phyloP scores from a whole-genome alignment of 2,113 vertebrate species.

The Thalassarche chlororhynchos region DNA sequence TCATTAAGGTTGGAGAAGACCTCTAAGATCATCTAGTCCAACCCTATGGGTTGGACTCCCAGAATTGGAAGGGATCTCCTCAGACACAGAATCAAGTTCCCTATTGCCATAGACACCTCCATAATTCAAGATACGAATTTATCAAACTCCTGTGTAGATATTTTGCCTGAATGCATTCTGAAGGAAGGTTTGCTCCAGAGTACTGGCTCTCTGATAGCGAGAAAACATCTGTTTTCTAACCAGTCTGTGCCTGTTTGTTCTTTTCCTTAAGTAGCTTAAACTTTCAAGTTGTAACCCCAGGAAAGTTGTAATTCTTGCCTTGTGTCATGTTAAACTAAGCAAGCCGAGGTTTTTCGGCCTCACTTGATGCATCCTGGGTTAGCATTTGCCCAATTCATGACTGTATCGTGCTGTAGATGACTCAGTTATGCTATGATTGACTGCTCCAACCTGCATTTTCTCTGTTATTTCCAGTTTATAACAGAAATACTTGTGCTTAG shows the following conservation, averaged over 20 bases:
- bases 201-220: neutral
- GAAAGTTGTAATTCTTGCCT: neutral
- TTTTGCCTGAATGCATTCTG: neutral
- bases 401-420: neutral
- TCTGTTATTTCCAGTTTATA: neutral
- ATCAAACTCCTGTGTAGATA: neutral
- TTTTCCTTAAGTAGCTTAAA: neutral
- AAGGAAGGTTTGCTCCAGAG: neutral
- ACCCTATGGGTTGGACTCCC: too few relatives aligned
- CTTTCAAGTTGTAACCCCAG: neutral
- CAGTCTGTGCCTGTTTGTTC: neutral
- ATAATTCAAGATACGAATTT: neutral
- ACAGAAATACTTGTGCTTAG: neutral
- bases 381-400: neutral
- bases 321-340: neutral
- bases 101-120: neutral
- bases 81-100: neutral
- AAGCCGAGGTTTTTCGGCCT: neutral
- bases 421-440: neutral
- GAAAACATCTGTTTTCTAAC: neutral
- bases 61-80: neutral
- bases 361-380: neutral
- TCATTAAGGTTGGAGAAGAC: too few relatives aligned
- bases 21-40: too few relatives aligned
- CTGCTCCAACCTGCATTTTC: neutral